These are phyloP conservation scores for Pantherophis alleghaniensis DNA, from an alignment of 2,797 vertebrate species.

Conservation along the genomic window DNA sequence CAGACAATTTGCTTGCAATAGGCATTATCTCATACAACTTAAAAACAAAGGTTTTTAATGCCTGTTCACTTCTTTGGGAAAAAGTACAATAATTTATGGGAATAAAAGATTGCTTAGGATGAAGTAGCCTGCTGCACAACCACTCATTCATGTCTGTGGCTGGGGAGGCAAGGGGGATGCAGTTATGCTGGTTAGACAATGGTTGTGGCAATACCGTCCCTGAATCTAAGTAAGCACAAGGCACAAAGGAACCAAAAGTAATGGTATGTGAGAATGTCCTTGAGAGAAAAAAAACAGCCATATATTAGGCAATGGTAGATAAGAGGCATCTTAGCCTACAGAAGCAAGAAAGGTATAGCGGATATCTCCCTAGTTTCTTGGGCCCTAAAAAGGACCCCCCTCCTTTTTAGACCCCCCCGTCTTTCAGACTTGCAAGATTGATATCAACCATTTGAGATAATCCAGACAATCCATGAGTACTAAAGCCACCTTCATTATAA, in stretches of 20 bases:
- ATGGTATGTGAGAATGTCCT: background rate
- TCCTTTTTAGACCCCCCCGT: too few relatives aligned
- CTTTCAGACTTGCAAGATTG: background rate
- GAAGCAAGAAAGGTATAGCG: background rate
- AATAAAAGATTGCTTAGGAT: background rate
- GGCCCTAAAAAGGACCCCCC: background rate
- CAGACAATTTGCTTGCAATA: background rate
- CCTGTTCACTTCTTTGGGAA: background rate
- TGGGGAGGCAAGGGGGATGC: background rate
- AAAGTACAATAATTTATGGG: background rate
- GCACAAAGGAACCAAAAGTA: background rate
- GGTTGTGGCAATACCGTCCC: background rate
- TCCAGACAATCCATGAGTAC: background rate
- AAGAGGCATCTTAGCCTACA: background rate
- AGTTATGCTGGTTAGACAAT: background rate
- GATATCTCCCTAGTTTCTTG: background rate
- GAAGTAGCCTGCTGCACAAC: background rate
- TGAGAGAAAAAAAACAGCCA: background rate
- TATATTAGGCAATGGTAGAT: background rate
- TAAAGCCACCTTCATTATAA: background rate
- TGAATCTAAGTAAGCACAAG: background rate
- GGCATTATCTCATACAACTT: background rate
- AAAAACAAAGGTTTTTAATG: background rate
- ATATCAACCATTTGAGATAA: background rate
- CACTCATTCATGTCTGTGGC: background rate